Evolutionary conservation across 2,888 invertebrate species (phyloP).

Genomic region (Hoplodrina blanda): DNA sequence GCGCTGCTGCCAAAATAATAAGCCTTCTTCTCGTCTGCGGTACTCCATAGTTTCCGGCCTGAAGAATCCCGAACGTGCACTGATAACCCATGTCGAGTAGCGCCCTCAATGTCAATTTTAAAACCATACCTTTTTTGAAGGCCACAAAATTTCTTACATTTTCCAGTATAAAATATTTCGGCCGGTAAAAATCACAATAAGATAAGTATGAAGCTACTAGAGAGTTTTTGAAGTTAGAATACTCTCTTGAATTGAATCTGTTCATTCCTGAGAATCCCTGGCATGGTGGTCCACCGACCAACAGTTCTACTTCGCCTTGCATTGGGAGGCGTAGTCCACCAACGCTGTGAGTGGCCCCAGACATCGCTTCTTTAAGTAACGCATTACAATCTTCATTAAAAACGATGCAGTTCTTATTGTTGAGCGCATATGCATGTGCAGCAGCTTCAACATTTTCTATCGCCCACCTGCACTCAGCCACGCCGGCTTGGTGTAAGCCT

Average conservation of each 20-base stretch:
- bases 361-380: constrained; percentile 92
- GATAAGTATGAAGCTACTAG: constrained; percentile 95
- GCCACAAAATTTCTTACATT: constrained; percentile 96
- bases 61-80: constrained; percentile 96
- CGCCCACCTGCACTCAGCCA: constrained; percentile 94
- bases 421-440: constrained; percentile 94
- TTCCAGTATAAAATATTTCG: constrained; percentile 95
- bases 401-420: constrained; percentile 93
- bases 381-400: constrained; percentile 96
- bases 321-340: constrained; percentile 91
- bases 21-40: constrained; percentile 95
- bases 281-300: constrained; percentile 97
- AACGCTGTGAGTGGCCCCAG: constrained; percentile 88
- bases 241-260: constrained; percentile 95
- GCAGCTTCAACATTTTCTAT: constrained; percentile 95
- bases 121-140: constrained; percentile 95
- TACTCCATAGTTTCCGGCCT: constrained; percentile 96
- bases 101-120: constrained; percentile 94
- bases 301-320: constrained; percentile 95
- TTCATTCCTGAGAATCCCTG: constrained; percentile 98
- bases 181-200: constrained; percentile 96
- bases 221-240: constrained; percentile 96
- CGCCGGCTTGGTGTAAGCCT: constrained; percentile 93
- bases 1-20: constrained; percentile 95
- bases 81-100: constrained; percentile 96